Percentiles rank a stretch among this genome's conserved stretches.
Evolutionary conservation across 1,140 invertebrate genomes (phyloP).

Genomic region (Dysdera silvatica): DNA sequence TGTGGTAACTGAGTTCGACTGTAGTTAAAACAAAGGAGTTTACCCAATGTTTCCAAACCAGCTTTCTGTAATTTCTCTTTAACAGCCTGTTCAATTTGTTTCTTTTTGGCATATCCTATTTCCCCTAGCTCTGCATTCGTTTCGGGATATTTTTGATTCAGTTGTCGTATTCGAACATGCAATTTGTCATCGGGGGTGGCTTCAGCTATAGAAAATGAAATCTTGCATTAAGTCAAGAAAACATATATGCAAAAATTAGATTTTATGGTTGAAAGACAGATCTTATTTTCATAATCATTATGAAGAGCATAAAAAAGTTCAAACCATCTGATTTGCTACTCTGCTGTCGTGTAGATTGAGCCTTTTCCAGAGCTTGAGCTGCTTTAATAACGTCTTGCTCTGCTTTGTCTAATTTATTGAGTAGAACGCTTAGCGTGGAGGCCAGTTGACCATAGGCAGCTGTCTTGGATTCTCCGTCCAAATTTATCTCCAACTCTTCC

Average conservation of each 20-base stretch:
- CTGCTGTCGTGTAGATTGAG: too few relatives aligned
- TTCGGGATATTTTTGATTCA: background rate
- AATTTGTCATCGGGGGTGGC: slow-evolving; percentile 4
- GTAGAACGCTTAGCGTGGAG: slow-evolving; percentile 13
- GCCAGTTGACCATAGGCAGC: slow-evolving; percentile 10
- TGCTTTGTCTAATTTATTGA: slow-evolving; percentile 25
- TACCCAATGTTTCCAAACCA: slow-evolving; percentile 28
- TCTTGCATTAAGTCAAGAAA: too few relatives aligned
- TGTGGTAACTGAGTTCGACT: too few relatives aligned
- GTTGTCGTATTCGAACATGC: slow-evolving; percentile 10
- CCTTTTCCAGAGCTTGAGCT: slow-evolving; percentile 21
- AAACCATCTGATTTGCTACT: too few relatives aligned
- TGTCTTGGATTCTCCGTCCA: slow-evolving; percentile 1
- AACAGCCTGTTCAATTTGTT: slow-evolving; percentile 29
- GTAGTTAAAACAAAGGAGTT: too few relatives aligned
- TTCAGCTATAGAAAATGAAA: too few relatives aligned
- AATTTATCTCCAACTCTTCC: slow-evolving; percentile 1
- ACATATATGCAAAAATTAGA: too few relatives aligned
- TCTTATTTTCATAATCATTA: too few relatives aligned
- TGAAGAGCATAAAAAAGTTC: too few relatives aligned
- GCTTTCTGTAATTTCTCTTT: slow-evolving; percentile 29
- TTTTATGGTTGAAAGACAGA: too few relatives aligned
- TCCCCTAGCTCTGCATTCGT: background rate
- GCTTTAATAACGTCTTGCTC: slow-evolving; percentile 25
- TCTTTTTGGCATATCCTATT: slow-evolving; percentile 10